Base-by-base conservation (phyloP, 2,888 invertebrate species). In the Cataglyphis livida region DNA sequence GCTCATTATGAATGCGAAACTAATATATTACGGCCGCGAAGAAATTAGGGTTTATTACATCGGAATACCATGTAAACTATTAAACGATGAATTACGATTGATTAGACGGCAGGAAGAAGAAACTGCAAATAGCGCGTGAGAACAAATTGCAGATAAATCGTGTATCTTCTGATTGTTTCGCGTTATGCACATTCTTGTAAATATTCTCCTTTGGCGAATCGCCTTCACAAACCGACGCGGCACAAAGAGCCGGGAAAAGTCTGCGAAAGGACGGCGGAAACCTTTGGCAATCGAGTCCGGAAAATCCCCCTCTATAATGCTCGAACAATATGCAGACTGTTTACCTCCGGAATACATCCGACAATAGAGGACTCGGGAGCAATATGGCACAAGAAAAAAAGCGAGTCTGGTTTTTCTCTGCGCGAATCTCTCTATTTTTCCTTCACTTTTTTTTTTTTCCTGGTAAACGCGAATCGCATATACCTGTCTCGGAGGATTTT, bases 301-400 rank as follows among this genome's bases (percentile, higher is more conserved):
- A 81, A 88, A 83, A 85, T 86, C 84, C 64, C 64, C 78, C 38
- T 81, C 44, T 78, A 70, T 70, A 78, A 70, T 70, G 81, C 84
- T 79, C 66, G 87, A 87, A 89, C 90, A 88, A 89, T 89, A 87
- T 83, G 89, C 85, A 68, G 85, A 35, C 75, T 89, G 85, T 88
- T 89, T 89, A 88, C 85, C 85, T 73, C 70, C 64, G 81, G 84
- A 88, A 85, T 85, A 88, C 82, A 87, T 90, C 82, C 73, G 59
- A 87, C 87, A 84, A 88, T 87, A 74, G 85, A 75, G 71, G 84
- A 82, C 83, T 73, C 76, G 81, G 61, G 44, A 78, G 71, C 78
- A 78, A 59, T 70, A 70, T 48, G 35, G n/a, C 18, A 25, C 54
- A 12, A 32, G 32, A 78, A 78, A 78, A 78, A 48, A 41, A 59